Percentiles rank a stretch among this genome's conserved stretches.
Conservation (phyloP, 2,888 invertebrate species). For the Carpatolechia fugitivella region DNA sequence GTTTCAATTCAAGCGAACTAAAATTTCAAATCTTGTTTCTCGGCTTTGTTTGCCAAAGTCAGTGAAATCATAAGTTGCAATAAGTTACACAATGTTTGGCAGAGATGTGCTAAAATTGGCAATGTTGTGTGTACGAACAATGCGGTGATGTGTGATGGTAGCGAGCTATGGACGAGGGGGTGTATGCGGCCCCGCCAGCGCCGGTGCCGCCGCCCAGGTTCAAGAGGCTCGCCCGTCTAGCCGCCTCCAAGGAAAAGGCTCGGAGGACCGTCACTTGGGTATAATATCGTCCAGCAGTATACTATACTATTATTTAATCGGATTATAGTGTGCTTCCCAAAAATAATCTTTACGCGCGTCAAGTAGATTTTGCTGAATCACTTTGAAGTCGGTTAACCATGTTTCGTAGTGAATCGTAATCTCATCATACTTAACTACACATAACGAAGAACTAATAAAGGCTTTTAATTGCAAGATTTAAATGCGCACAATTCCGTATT, state of each 20-base stretch:
- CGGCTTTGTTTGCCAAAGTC: constrained; percentile 56
- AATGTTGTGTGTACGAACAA: constrained; percentile 30
- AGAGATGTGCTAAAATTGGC: constrained; percentile 15
- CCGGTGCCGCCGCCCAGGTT: constrained; percentile 71
- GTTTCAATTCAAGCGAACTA: neutral
- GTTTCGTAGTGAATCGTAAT: neutral
- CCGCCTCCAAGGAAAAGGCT: constrained; percentile 51
- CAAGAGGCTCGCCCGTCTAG: constrained; percentile 66
- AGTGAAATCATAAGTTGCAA: constrained; percentile 49
- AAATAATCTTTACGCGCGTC: neutral
- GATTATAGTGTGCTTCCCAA: constrained; percentile 1
- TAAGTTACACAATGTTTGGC: constrained; percentile 34
- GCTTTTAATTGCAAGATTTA: constrained; percentile 28
- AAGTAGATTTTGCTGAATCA: neutral
- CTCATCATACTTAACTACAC: constrained; percentile 1
- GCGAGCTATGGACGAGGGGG: constrained; percentile 42
- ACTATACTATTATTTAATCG: neutral
- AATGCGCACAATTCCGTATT: constrained; percentile 40
- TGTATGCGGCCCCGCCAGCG: constrained; percentile 26
- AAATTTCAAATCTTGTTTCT: constrained; percentile 41
- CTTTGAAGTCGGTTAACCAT: neutral
- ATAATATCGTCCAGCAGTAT: too few species aligned
- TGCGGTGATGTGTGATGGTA: constrained; percentile 33
- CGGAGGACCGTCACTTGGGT: constrained; percentile 69
- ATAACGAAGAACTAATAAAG: constrained; percentile 18